Base-by-base conservation (phyloP, 2,888 invertebrate genomes). In the Chloroclystis v-ata region DNA sequence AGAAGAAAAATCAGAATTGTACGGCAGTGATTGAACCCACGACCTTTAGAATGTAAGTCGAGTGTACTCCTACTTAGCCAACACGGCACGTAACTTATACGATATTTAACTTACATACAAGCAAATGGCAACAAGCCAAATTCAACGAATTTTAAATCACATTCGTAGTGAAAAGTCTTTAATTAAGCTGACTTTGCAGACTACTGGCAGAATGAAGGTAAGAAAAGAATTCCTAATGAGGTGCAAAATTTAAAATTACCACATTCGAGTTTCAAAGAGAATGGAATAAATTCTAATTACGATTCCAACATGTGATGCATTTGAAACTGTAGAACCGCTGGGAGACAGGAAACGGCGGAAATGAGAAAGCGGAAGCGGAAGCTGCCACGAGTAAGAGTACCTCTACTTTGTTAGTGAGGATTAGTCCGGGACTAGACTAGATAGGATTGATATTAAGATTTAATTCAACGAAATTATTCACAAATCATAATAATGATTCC, bases 341-440 rank as follows among this genome's bases (percentile, higher is more conserved):
- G 43, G 40, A 49, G 43, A 49, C 25, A 50, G 56, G 52, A 54
- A 52, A 30, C 39, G 11, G 20, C 54, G 67, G 67, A 58, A 63
- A 63, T 59, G 57, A 56, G 59, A 57, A 53, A 56, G 33, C n/a
- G n/a, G n/a, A n/a, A n/a, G n/a, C 57, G 59, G 64, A 63, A 56
- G 54, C 55, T 44, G 40, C 57, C 56, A 50, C 52, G 56, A 44
- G 49, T 35, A 24, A 32, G 26, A 26, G 37, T 20, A 45, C 26
- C 41, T 46, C 38, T 44, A 46, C 41, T 47, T 46, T 30, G 46
- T 49, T 28, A 41, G 43, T 33, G 24, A 13, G 35, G 30, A 44
- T 41, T 37, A 42, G 3, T 25, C n/a, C 28, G n/a, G n/a, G 16
- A 12, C n/a, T 16, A 48, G 39, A 43, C 12, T 9, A 14, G 43